A percentile compares a stretch with the other conserved stretches of the same genome.
phyloP scores from a whole-genome alignment of 2,113 vertebrate genomes.

The Phylloscopus trochilus region DNA sequence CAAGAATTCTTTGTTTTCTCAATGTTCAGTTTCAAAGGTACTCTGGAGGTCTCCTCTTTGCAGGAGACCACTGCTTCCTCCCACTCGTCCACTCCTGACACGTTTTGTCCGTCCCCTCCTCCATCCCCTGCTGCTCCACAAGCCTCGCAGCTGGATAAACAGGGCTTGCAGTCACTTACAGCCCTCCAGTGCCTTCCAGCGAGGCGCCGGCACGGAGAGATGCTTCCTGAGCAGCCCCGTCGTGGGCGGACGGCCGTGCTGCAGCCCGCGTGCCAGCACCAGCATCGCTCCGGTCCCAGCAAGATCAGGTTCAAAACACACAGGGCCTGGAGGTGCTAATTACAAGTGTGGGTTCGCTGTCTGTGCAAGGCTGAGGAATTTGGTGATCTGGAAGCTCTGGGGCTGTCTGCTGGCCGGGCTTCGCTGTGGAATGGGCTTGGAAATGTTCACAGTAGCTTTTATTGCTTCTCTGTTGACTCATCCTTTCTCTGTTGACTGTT shows the following conservation, averaged over 20 bases:
- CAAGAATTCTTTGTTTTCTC: conserved; percentile 34
- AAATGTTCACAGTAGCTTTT: background rate
- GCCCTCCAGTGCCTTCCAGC: background rate
- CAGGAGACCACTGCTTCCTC: conserved; percentile 39
- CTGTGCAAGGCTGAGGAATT: background rate
- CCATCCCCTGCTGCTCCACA: background rate
- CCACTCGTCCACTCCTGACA: conserved; percentile 3
- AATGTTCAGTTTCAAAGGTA: conserved; percentile 45
- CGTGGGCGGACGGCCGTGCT: background rate
- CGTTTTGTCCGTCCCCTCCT: background rate
- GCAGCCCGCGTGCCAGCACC: background rate
- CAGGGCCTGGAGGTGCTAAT: background rate
- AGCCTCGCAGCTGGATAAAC: conserved; percentile 50
- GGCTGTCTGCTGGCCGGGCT: background rate
- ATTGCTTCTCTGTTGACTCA: background rate
- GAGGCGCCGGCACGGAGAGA: background rate
- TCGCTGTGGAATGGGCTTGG: background rate
- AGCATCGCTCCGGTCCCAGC: accelerated
- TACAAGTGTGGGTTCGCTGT: background rate
- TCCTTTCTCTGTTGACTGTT: background rate
- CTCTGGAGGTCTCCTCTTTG: conserved; percentile 43
- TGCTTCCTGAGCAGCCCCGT: background rate
- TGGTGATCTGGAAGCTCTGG: background rate
- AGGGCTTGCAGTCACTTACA: background rate
- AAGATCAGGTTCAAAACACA: background rate